Base-by-base conservation (phyloP, 2,113 vertebrate species). In the Pomatorhinus ruficollis region DNA sequence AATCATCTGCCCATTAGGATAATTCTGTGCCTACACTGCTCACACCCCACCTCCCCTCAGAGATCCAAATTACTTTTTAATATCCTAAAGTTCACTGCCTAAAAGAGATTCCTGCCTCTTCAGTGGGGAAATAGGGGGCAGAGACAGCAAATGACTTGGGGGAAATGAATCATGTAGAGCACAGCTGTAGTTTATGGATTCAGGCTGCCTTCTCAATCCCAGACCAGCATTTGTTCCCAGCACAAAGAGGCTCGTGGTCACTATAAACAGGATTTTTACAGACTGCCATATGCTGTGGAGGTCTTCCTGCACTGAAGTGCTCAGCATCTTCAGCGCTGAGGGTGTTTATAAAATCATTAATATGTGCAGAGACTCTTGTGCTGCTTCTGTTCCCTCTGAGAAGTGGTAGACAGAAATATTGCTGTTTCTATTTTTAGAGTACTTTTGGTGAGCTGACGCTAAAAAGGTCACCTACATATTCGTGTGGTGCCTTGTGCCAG, bases 341-440 rank as follows among this genome's bases (percentile, higher is more conserved):
- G 50, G 25, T 17, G 4, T 83, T 88, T 78, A 64, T 78, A 83
- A 90, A 90, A 71, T 92, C 6, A 5, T 71, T 80, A 86, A 80
- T 92, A 21, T 6, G 15, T 66, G 56, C 85, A 56, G 59, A 92
- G 54, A 15, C 83, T 88, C 39, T 53, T 40, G 35, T 35, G 16
- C 68, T 77, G 15, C 80, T 92, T 88, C 39, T 39, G 59, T 74
- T 92, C 65, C 64, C 57, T 78, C 40, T 35, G 25, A 66, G 57
- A 94, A 93, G 74, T 22, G 33, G n/a, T 4, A 77, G 71, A 83
- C 52, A 86, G 83, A 89, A 87, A 89, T 76, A 89, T 45, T 83
- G 74, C 65, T 82, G 6, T 78, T 94, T 86, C 92, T 93, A 40
- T 81, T 90, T 94, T 90, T 83, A 79, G 85, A 60, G 35, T 53